Evolutionary conservation across 2,797 vertebrate species (phyloP), one percentile per base, ranked within the genome.

Genomic region (Scolopax rusticola): DNA sequence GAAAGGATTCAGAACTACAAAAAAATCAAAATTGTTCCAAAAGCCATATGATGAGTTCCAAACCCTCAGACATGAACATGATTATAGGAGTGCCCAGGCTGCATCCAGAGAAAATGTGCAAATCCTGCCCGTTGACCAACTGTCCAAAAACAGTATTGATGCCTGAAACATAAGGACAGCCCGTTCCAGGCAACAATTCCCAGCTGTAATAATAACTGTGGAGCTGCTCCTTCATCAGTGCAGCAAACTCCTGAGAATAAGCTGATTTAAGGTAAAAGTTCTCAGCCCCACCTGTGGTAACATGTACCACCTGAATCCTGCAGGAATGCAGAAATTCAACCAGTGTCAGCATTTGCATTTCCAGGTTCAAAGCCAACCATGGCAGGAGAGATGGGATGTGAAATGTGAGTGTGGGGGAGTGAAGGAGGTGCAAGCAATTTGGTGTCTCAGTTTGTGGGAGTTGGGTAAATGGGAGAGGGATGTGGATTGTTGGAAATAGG

Each of bases 401-500:
- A 87, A 85, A 74, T 23, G 40, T 14, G 12, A 59, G 9, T 5
- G 6, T 47, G 25, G 45, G 30, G 78, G 47, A 56, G 23, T 50
- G 23, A 8, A 30, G 43, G 33, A 71, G 15, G 4, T 30, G 32
- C 1, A 3, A 50, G 51, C 12, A 45, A 4, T 33, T 61, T 87
- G 32, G 3, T 38, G 17, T 16, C 18, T 84, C 60, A 21, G 7
- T 71, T 12, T 86, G 25, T 30, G 16, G 3, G 11, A 53, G 27
- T 1, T 50, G 69, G 32, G 41, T 27, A 73, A 61, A 17, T 12
- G 23, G 17, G 2, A 18, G 21, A 83, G 27, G 13, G 18, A 41
- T 45, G 3, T 0, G 0, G 11, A 19, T 47, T 54, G 24, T 64
- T 0, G 0, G 68, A 64, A 83, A 47, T 2, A 67, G 7, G 23